Evolutionary conservation across 2,888 invertebrate genomes (phyloP).

Genomic region (Mythimna vitellina): DNA sequence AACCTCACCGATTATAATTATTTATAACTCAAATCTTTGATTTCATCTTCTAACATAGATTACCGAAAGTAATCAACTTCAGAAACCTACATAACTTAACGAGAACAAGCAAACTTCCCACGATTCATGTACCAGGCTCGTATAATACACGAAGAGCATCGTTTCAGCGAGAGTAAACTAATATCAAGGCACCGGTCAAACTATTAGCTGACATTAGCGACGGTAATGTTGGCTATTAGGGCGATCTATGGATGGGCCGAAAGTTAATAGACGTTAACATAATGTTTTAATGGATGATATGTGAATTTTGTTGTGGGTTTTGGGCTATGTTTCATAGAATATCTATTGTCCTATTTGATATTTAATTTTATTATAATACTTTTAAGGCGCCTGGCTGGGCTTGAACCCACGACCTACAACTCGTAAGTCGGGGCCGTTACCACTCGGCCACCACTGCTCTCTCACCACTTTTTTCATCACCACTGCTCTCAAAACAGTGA

Average conservation of each 20-base stretch:
- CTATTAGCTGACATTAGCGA: conserved; percentile 58
- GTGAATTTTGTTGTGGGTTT: conserved; percentile 16
- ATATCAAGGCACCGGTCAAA: conserved; percentile 56
- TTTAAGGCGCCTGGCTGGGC: too few species aligned
- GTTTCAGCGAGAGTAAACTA: conserved; percentile 55
- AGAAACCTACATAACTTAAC: background rate
- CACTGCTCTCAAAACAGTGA: too few species aligned
- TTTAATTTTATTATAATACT: background rate
- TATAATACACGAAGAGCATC: conserved; percentile 25
- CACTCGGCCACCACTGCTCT: too few species aligned
- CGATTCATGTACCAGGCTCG: background rate
- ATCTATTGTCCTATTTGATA: too few species aligned
- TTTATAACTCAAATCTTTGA: too few species aligned
- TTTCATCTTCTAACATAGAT: too few species aligned
- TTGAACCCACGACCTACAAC: too few species aligned
- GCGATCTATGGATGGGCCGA: conserved; percentile 26
- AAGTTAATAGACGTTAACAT: conserved; percentile 42
- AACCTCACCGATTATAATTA: too few species aligned
- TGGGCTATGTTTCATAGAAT: too few species aligned
- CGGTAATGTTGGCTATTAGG: conserved; percentile 47
- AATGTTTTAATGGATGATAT: conserved; percentile 46
- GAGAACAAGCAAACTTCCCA: conserved; percentile 5
- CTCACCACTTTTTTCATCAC: too few species aligned
- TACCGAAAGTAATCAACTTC: background rate
- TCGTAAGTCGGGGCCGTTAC: too few species aligned